Conservation (phyloP, 2,113 vertebrate genomes). For the Taurulus bubalis region DNA sequence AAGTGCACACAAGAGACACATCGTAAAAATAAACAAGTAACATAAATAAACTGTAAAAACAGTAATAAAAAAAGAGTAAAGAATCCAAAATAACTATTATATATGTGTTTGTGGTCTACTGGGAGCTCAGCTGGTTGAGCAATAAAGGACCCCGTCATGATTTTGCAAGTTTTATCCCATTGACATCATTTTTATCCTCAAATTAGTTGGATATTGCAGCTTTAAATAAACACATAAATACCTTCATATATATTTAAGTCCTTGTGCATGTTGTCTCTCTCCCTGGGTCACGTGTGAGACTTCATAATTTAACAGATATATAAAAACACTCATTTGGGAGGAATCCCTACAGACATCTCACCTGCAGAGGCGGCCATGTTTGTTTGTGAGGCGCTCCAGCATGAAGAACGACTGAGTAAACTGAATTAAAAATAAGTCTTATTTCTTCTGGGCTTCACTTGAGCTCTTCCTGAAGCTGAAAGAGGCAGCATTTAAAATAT, state of each 20-base stretch:
- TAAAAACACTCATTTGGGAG: background rate
- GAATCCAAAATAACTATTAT: too few species aligned
- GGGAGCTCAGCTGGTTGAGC: too few species aligned
- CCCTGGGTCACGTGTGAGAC: background rate
- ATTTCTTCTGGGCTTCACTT: background rate
- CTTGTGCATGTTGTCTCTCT: too few species aligned
- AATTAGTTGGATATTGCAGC: background rate
- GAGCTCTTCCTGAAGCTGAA: background rate
- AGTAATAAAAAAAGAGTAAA: too few species aligned
- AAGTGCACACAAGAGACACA: too few species aligned
- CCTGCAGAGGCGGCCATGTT: background rate
- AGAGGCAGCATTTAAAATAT: background rate
- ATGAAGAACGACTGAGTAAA: background rate
- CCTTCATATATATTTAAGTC: background rate
- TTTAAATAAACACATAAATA: background rate
- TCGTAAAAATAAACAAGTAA: too few species aligned
- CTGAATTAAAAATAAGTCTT: background rate
- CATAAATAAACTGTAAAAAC: too few species aligned
- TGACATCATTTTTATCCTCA: background rate
- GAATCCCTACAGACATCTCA: too few species aligned
- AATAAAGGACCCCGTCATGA: too few species aligned
- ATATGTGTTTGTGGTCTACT: too few species aligned
- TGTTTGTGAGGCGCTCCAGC: too few species aligned
- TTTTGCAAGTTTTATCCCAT: background rate
- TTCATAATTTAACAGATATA: background rate